Base-by-base conservation (phyloP, 1,140 invertebrate species). In the Drosophila parvula region DNA sequence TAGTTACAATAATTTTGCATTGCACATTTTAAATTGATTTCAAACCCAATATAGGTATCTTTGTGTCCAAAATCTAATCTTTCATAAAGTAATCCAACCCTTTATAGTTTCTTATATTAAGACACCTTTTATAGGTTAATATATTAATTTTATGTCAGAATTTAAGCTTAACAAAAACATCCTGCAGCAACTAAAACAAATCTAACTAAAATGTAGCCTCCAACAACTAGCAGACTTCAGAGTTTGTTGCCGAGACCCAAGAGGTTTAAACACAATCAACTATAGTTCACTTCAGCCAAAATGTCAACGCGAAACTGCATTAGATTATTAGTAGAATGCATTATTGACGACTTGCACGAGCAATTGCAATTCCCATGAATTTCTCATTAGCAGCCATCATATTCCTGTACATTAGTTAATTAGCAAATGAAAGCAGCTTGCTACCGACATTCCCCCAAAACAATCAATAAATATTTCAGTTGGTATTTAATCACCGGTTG, bases 401-500 rank as follows among this genome's bases (percentile, higher is more conserved):
- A 34, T 18, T 51, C 0, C 32, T 22, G 38, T 14, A 10, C 32
- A 53, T 53, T 53, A 22, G 51, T 38, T 53, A 30, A 59, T 63
- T 43, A 27, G 28, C 36, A 60, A 63, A 59, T 63, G 16, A 60
- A 60, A 60, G 18, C 30, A 9, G 41, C 34, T 27, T 40, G 27
- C 28, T 43, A 22, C 9, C 22, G 36, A 22, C 18, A 57, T 57
- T 28, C 11, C 5, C 9, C 28, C 5, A 0, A 44, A 28, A n/a
- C 53, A 57, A n/a, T 45, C 40, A 62, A 41, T 62, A 41, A 65
- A 62, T 44, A 18, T 18, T 62, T 65, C 30, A 62, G 28, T 38
- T 45, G 44, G 11, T 34, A 62, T 47, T 47, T 18, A 38, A 63
- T 62, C 43, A 41, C 27, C 45, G 65, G 65, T 68, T 69, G 65